Evolutionary conservation across 2,888 invertebrate genomes (phyloP).

Genomic region (Quadroppia sp.): DNA sequence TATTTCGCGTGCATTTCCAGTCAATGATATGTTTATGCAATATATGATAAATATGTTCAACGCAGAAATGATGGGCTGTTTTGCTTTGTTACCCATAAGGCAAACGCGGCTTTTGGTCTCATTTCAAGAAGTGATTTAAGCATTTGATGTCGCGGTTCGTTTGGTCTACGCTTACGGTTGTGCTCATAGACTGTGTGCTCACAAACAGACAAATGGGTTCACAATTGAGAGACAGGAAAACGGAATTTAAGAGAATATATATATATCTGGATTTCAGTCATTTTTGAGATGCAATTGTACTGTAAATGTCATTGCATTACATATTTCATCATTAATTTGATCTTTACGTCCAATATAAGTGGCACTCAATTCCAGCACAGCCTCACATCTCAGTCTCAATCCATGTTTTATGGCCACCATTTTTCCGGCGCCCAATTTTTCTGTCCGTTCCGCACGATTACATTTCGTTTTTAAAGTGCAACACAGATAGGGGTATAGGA

Average conservation of each 20-base stretch:
- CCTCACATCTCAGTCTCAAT: not conserved
- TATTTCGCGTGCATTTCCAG: conserved; percentile 13
- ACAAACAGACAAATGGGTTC: not conserved
- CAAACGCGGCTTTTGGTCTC: conserved; percentile 6
- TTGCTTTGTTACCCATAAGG: not conserved
- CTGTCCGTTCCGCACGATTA: conserved; percentile 14
- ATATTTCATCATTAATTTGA: conserved; percentile 5
- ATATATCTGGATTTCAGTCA: not conserved
- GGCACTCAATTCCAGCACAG: not conserved
- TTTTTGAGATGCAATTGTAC: not conserved
- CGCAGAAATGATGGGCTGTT: not conserved
- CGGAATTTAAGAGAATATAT: not conserved
- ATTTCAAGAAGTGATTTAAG: conserved; percentile 8
- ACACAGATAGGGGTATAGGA: not conserved
- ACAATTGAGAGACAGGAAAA: not conserved
- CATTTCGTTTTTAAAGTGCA: not conserved
- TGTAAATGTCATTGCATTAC: not conserved
- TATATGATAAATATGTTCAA: conserved; percentile 5
- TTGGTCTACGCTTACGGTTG: not conserved
- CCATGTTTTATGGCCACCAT: not conserved
- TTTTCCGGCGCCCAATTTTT: conserved; percentile 14
- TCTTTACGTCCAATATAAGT: conserved; percentile 13
- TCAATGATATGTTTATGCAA: conserved; percentile 19
- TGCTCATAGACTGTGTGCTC: not conserved
- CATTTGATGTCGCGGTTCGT: conserved; percentile 5